phyloP scores from a whole-genome alignment of 1,140 invertebrate genomes.

The Diabrotica undecimpunctata region DNA sequence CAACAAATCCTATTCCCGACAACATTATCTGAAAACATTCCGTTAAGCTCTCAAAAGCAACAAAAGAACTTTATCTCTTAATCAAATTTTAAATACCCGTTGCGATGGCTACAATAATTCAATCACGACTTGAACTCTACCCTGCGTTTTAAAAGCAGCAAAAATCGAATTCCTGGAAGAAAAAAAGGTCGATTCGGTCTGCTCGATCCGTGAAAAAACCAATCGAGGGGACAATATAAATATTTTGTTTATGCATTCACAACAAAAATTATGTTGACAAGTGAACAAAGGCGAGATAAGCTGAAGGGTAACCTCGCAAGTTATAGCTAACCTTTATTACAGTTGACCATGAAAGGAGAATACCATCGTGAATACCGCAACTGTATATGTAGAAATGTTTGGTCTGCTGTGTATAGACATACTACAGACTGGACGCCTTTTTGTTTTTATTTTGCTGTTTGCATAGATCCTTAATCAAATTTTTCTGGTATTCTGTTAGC shows the following conservation, averaged over 20 bases:
- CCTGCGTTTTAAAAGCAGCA: conserved; percentile 17
- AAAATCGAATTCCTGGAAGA: conserved; percentile 45
- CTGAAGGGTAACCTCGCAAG: conserved; percentile 44
- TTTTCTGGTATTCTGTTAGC: conserved; percentile 42
- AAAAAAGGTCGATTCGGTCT: conserved; percentile 31
- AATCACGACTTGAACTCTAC: conserved; percentile 45
- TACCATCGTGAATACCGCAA: background rate
- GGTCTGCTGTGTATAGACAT: conserved; percentile 42
- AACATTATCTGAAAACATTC: too few relatives aligned
- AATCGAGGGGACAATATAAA: conserved; percentile 48
- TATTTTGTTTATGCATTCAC: conserved; percentile 50
- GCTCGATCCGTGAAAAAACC: conserved; percentile 35
- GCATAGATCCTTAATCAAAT: conserved; percentile 47
- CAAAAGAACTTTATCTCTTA: conserved; percentile 18
- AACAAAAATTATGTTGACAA: conserved; percentile 49
- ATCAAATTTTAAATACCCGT: conserved; percentile 3
- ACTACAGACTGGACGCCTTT: conserved; percentile 44
- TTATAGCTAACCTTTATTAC: conserved; percentile 45
- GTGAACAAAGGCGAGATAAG: conserved; percentile 50
- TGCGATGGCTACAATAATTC: conserved; percentile 46
- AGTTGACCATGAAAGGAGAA: conserved; percentile 13
- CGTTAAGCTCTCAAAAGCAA: conserved; percentile 29
- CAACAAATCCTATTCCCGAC: too few relatives aligned
- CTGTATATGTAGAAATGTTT: conserved; percentile 8
- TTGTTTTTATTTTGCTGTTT: conserved; percentile 37